Percentiles rank a stretch among this genome's conserved stretches.
These are phyloP conservation scores for Neria commutata DNA, from an alignment of 2,888 invertebrate species.

Conservation along the genomic window DNA sequence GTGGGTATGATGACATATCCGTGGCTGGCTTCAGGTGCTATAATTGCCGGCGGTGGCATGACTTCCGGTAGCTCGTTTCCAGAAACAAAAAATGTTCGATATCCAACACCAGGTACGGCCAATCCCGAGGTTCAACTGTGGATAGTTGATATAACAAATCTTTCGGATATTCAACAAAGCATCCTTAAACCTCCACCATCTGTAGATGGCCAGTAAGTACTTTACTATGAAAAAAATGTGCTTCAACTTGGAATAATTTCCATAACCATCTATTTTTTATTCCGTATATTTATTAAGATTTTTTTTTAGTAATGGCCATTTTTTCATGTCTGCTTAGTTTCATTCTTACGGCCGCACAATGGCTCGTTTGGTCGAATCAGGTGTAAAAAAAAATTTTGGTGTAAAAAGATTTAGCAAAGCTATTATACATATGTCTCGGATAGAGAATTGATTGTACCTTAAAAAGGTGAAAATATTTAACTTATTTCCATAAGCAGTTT, in stretches of 20 bases:
- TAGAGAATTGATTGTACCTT: too few species aligned
- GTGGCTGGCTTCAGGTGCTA: constrained; percentile 76
- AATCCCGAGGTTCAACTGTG: constrained; percentile 86
- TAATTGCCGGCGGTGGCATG: constrained; percentile 67
- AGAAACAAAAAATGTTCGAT: constrained; percentile 77
- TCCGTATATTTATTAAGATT: background rate
- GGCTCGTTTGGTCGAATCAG: too few species aligned
- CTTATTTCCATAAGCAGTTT: too few species aligned
- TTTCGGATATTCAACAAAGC: constrained; percentile 69
- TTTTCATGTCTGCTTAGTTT: too few species aligned
- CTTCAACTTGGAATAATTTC: background rate
- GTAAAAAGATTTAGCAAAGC: too few species aligned
- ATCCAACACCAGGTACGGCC: constrained; percentile 85
- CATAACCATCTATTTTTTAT: background rate
- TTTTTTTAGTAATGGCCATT: background rate
- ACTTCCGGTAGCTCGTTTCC: constrained; percentile 74
- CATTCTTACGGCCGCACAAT: too few species aligned
- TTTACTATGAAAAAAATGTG: background rate
- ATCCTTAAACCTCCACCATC: constrained; percentile 76
- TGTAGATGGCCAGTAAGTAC: constrained; percentile 80
- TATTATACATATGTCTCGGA: too few species aligned
- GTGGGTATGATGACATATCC: constrained; percentile 81
- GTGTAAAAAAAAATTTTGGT: too few species aligned
- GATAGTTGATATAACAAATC: constrained; percentile 77
- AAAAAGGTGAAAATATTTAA: too few species aligned